Evolutionary conservation across 1,140 invertebrate species (phyloP).

Genomic region (Zophobas morio): DNA sequence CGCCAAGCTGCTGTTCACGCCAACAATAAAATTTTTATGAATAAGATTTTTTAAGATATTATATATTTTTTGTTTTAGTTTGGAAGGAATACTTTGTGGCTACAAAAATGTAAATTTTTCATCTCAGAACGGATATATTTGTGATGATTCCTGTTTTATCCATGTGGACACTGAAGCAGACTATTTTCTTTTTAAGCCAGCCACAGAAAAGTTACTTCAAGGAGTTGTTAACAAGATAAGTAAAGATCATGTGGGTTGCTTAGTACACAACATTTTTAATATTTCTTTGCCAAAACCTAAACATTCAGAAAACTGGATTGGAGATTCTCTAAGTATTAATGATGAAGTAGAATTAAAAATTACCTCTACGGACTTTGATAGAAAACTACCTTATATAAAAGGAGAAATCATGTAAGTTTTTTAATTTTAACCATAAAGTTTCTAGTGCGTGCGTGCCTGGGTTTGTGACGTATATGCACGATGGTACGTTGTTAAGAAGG

Average conservation of each 20-base stretch:
- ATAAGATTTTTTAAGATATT: neutral
- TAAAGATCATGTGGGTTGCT: constrained; percentile 73
- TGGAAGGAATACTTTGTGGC: constrained; percentile 75
- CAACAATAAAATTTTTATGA: no score
- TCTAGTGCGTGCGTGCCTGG: no score
- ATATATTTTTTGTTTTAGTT: constrained; percentile 61
- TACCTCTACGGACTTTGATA: constrained; percentile 62
- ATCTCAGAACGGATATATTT: constrained; percentile 70
- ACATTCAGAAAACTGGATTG: constrained; percentile 72
- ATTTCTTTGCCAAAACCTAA: constrained; percentile 74
- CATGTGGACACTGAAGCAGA: constrained; percentile 76
- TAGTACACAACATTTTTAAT: constrained; percentile 78
- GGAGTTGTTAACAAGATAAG: constrained; percentile 77
- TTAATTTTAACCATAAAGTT: no score
- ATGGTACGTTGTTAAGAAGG: no score
- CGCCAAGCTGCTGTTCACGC: no score
- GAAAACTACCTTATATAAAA: constrained; percentile 55
- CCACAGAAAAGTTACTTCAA: constrained; percentile 68
- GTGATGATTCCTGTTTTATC: constrained; percentile 73
- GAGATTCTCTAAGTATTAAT: constrained; percentile 70
- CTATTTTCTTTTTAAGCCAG: constrained; percentile 76
- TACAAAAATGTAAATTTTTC: constrained; percentile 76
- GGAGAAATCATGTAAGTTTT: constrained; percentile 47
- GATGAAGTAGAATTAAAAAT: constrained; percentile 74
- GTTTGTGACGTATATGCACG: no score